phyloP scores from a whole-genome alignment of 2,888 invertebrate genomes.

The Nomada goodeniana region DNA sequence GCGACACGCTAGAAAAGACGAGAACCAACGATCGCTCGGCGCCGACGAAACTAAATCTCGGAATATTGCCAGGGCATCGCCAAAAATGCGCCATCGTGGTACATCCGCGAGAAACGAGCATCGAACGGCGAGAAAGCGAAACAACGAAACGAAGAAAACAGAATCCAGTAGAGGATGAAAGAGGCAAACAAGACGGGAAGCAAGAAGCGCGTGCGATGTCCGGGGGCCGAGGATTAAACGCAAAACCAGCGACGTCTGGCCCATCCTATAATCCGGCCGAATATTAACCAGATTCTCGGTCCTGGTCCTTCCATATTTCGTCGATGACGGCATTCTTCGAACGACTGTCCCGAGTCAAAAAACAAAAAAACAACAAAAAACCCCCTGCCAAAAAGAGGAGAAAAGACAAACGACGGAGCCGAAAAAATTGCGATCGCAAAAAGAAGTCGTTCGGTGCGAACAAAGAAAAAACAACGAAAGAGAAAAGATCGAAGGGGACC shows the following conservation, averaged over 20 bases:
- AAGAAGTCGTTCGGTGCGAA: background rate
- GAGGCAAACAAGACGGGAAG: background rate
- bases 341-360: constrained; percentile 7
- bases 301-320: constrained; percentile 51
- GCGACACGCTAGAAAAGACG: too few species aligned
- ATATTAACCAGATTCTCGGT: constrained; percentile 50
- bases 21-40: background rate
- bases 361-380: constrained; percentile 13
- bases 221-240: constrained; percentile 17
- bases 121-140: background rate
- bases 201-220: background rate
- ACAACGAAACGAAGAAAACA: background rate
- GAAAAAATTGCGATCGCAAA: background rate
- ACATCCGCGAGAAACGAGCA: background rate
- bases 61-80: background rate
- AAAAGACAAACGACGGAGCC: background rate
- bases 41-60: background rate
- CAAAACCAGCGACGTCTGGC: constrained; percentile 13
- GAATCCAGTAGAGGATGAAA: background rate
- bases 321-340: constrained; percentile 53
- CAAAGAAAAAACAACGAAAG: background rate
- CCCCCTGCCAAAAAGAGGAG: background rate
- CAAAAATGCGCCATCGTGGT: background rate
- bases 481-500: background rate
- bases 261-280: constrained; percentile 58